A percentile compares a stretch with the other conserved stretches of the same genome.
phyloP scores from a whole-genome alignment of 2,888 invertebrate genomes.

The Apodemia mormo region DNA sequence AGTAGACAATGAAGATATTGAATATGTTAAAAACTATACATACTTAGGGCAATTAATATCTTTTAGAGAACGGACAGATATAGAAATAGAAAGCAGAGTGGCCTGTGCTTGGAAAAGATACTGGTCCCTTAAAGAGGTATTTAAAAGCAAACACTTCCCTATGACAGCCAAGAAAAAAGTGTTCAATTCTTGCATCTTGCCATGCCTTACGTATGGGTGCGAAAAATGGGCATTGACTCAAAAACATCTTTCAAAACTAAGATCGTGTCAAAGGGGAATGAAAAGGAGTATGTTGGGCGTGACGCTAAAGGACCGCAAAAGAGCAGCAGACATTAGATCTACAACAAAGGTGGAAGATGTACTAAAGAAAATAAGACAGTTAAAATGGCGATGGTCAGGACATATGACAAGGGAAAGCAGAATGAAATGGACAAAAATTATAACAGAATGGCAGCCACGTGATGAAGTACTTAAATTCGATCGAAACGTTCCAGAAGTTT shows the following conservation, averaged over 20 bases:
- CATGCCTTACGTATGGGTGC: background rate
- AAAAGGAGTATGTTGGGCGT: background rate
- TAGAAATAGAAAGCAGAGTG: background rate
- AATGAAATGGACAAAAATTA: conserved; percentile 7
- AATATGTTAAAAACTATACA: background rate
- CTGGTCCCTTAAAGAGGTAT: background rate
- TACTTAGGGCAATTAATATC: background rate
- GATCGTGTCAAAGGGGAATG: too few species aligned
- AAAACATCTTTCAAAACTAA: background rate
- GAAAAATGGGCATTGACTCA: background rate
- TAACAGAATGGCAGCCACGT: background rate
- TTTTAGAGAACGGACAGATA: background rate
- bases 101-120: background rate
- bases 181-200: background rate
- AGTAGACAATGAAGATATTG: background rate
- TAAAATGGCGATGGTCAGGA: background rate
- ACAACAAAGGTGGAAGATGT: background rate
- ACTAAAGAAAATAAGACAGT: background rate
- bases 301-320: background rate
- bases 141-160: conserved; percentile 1
- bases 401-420: background rate
- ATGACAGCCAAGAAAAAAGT: background rate
- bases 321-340: background rate
- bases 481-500: too few species aligned
- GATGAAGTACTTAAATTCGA: too few species aligned